These are phyloP conservation scores for Borostomias antarcticus DNA, from an alignment of 2,797 vertebrate genomes.

Conservation along the genomic window DNA sequence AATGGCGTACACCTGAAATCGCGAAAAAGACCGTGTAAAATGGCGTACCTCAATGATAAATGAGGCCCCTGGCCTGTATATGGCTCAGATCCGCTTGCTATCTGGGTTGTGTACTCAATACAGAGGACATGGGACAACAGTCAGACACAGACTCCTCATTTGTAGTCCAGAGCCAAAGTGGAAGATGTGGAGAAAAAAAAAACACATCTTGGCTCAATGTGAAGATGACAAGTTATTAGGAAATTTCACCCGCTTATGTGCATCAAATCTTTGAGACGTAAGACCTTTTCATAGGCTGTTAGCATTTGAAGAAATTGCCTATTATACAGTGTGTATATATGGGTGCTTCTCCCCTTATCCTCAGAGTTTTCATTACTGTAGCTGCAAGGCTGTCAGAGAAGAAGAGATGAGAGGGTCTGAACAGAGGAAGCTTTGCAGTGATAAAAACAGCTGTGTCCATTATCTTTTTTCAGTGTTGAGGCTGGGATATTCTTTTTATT, in stretches of 20 bases:
- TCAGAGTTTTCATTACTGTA: slow-evolving; percentile 62
- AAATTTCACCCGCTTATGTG: slow-evolving; percentile 49
- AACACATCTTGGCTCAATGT: slow-evolving; percentile 36
- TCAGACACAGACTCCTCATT: slow-evolving; percentile 6
- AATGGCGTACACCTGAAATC: too few relatives aligned
- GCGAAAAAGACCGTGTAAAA: too few relatives aligned
- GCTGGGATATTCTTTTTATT: too few relatives aligned
- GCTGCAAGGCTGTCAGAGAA: slow-evolving; percentile 56
- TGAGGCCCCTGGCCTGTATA: too few relatives aligned
- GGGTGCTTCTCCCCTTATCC: slow-evolving; percentile 53
- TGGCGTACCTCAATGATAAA: too few relatives aligned
- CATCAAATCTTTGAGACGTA: slow-evolving; percentile 59
- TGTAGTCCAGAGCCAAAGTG: slow-evolving; percentile 9
- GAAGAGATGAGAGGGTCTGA: slow-evolving; percentile 43
- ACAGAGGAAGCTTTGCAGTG: slow-evolving; percentile 38
- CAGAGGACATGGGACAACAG: slow-evolving; percentile 3
- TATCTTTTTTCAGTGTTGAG: slow-evolving; percentile 45
- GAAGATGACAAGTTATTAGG: slow-evolving; percentile 51
- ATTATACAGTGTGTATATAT: slow-evolving; percentile 73
- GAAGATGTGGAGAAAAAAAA: slow-evolving; percentile 7
- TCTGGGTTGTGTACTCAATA: background rate
- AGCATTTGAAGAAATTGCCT: slow-evolving; percentile 70
- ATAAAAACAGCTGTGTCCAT: too few relatives aligned
- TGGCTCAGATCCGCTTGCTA: too few relatives aligned
- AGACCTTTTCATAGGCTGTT: slow-evolving; percentile 74